Percentiles rank a stretch among this genome's conserved stretches.
Conservation (phyloP, 2,797 vertebrate genomes). For the Pelochelys cantorii region DNA sequence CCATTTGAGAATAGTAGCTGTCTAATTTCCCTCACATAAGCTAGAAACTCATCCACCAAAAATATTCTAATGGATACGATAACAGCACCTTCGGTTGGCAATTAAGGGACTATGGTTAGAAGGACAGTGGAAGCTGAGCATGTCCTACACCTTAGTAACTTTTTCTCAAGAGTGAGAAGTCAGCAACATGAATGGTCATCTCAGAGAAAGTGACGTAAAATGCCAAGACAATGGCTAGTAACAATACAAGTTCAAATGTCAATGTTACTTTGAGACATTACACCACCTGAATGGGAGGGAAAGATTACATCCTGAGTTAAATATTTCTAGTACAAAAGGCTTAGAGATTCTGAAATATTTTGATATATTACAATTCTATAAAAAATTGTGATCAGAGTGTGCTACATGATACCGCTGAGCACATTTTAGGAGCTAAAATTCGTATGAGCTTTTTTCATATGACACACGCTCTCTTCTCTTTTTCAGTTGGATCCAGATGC, state of each 20-base stretch:
- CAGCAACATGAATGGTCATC: background rate
- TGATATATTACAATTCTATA: background rate
- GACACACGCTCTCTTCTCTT: constrained; percentile 63
- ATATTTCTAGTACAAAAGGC: background rate
- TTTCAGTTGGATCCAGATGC: constrained; percentile 91
- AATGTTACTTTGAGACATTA: background rate
- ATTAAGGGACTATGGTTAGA: background rate
- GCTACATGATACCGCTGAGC: background rate
- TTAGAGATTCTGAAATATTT: background rate
- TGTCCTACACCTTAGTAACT: background rate
- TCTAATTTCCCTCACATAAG: background rate
- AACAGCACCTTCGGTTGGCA: background rate
- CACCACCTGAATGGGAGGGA: background rate
- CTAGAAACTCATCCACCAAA: background rate
- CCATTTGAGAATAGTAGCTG: accelerated
- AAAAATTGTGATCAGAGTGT: background rate
- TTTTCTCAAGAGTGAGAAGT: background rate
- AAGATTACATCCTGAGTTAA: background rate
- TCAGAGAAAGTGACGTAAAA: background rate
- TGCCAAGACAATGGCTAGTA: background rate
- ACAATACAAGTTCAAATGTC: background rate
- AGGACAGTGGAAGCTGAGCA: background rate
- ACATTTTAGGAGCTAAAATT: background rate
- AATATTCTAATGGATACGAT: background rate
- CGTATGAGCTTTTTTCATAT: constrained; percentile 20